phyloP scores from a whole-genome alignment of 1,140 invertebrate species.

The Saccostrea glomerata region DNA sequence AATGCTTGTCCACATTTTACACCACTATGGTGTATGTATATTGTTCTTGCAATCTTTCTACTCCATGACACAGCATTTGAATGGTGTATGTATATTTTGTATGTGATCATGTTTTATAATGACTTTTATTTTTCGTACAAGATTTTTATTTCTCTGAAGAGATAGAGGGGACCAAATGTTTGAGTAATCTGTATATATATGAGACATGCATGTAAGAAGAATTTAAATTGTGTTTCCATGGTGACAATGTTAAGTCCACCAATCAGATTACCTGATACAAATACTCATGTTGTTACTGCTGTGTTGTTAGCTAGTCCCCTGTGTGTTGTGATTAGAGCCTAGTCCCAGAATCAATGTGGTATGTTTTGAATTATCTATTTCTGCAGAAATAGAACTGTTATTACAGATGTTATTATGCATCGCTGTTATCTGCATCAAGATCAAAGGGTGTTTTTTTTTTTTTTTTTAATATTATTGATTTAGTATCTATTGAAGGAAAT shows the following conservation, averaged over 20 bases:
- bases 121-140: not conserved
- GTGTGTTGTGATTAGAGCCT: slow-evolving; percentile 5
- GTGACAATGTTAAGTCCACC: slow-evolving; percentile 33
- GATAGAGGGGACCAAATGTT: slow-evolving; percentile 21
- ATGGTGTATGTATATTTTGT: not conserved
- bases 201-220: not conserved
- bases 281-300: slow-evolving; percentile 34
- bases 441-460: too few relatives aligned
- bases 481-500: too few relatives aligned
- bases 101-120: slow-evolving; percentile 11
- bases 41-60: not conserved
- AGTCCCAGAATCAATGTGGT: not conserved
- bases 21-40: not conserved
- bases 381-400: too few relatives aligned
- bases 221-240: slow-evolving; percentile 24
- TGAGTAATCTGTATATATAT: slow-evolving; percentile 32
- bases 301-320: slow-evolving; percentile 10
- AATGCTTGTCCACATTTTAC: not conserved
- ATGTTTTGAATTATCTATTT: too few relatives aligned
- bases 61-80: slow-evolving; percentile 5
- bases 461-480: too few relatives aligned
- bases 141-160: not conserved
- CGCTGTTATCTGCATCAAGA: too few relatives aligned
- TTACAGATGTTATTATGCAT: too few relatives aligned
- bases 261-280: slow-evolving; percentile 38